phyloP scores from a whole-genome alignment of 2,113 vertebrate species.

The Menura novaehollandiae region DNA sequence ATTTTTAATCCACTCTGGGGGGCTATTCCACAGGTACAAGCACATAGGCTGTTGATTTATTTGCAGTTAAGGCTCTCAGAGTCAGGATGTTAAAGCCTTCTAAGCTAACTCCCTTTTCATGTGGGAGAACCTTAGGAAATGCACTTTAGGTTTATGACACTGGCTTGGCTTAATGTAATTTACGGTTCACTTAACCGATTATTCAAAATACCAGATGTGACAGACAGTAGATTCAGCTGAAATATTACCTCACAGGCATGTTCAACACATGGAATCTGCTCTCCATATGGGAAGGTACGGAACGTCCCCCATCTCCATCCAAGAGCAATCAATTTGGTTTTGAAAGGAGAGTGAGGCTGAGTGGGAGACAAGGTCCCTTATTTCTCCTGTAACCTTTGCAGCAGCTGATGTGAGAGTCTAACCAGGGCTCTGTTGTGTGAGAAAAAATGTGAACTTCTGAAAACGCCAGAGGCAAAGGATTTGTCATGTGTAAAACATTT shows the following conservation, averaged over 20 bases:
- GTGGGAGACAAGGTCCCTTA: not conserved
- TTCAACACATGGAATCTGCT: not conserved
- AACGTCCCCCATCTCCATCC: not conserved
- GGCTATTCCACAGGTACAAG: not conserved
- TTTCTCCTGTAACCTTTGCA: not conserved
- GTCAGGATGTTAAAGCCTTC: not conserved
- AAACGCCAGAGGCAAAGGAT: not conserved
- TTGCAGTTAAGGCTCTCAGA: not conserved
- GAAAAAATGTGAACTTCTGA: not conserved
- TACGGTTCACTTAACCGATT: conserved; percentile 43
- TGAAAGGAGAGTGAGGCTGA: not conserved
- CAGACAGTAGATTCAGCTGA: conserved; percentile 1
- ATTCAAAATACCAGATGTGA: conserved; percentile 55
- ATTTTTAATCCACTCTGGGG: not conserved
- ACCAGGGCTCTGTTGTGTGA: not conserved
- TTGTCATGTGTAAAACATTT: not conserved
- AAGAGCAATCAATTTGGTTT: not conserved
- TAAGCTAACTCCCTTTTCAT: not conserved
- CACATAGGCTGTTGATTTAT: conserved; percentile 1
- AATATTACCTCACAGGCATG: not conserved
- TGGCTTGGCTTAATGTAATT: conserved; percentile 60
- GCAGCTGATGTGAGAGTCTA: not conserved
- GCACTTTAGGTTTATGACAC: conserved; percentile 45
- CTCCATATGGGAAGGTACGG: not conserved
- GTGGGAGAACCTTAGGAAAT: conserved; percentile 35